Evolutionary conservation across 1,140 invertebrate genomes (phyloP).

Genomic region (Drosophila takahashii): DNA sequence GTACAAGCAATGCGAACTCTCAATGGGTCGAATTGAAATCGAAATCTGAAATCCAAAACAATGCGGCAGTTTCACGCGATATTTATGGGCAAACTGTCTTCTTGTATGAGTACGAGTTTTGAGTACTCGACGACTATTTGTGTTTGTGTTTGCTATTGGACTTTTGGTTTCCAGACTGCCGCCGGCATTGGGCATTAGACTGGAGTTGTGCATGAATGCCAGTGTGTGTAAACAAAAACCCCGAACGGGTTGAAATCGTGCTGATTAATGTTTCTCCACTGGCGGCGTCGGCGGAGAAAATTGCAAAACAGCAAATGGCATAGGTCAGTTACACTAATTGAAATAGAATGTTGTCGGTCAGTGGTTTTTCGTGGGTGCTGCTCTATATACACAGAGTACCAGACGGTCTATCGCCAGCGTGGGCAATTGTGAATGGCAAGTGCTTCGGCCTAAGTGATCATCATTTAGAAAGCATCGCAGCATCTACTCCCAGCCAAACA

Average conservation of each 20-base stretch:
- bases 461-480: slow-evolving; percentile 66
- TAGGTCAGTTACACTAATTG: slow-evolving; percentile 81
- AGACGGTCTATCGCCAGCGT: slow-evolving; percentile 10
- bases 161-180: slow-evolving; percentile 16
- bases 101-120: slow-evolving; percentile 12
- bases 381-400: slow-evolving; percentile 14
- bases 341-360: slow-evolving; percentile 71
- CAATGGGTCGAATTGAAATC: slow-evolving; percentile 35
- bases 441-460: slow-evolving; percentile 25
- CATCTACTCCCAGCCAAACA: slow-evolving; percentile 16
- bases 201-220: slow-evolving; percentile 41
- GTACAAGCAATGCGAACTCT: slow-evolving; percentile 24
- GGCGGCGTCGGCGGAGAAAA: slow-evolving; percentile 11
- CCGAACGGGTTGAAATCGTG: slow-evolving; percentile 61
- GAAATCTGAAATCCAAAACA: slow-evolving; percentile 45
- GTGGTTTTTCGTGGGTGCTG: slow-evolving; percentile 50
- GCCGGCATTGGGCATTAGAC: slow-evolving; percentile 23
- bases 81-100: slow-evolving; percentile 57
- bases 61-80: slow-evolving; percentile 43
- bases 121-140: slow-evolving; percentile 3
- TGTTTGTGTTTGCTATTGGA: slow-evolving; percentile 41
- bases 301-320: slow-evolving; percentile 58
- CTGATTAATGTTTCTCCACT: slow-evolving; percentile 67
- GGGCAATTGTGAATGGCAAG: slow-evolving; percentile 52
- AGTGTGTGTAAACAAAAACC: slow-evolving; percentile 42